Conservation (phyloP, 2,888 invertebrate species). For the Eupsilia transversa region DNA sequence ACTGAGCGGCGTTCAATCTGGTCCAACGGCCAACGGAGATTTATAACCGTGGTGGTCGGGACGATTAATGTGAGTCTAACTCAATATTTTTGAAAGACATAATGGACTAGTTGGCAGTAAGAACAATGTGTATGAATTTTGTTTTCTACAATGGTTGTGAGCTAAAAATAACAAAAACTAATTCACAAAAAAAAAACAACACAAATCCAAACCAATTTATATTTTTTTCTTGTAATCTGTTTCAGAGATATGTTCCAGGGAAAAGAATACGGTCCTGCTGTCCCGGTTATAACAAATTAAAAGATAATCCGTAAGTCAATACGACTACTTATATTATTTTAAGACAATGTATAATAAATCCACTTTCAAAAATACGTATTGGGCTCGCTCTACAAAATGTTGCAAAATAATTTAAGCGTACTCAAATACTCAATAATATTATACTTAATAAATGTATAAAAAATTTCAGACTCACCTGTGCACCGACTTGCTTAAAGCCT, state of each 20-base stretch:
- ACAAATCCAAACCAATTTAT: background rate
- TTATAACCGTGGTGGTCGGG: accelerated
- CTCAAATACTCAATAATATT: background rate
- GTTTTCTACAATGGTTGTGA: background rate
- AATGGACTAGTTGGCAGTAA: background rate
- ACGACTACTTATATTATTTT: no score
- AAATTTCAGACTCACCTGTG: slow-evolving; percentile 26
- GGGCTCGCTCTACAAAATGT: background rate
- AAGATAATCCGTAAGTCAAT: slow-evolving; percentile 16
- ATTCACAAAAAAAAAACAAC: background rate
- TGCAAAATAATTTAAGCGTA: no score
- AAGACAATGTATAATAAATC: background rate
- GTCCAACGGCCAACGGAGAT: background rate
- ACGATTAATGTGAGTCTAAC: background rate
- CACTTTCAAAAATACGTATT: background rate
- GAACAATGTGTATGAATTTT: background rate
- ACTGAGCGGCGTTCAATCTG: background rate
- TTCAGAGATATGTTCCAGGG: background rate
- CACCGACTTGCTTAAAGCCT: background rate
- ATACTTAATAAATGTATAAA: background rate
- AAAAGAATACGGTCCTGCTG: background rate
- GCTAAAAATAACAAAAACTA: background rate
- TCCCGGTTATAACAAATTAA: background rate
- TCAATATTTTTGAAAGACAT: background rate
- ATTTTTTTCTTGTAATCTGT: background rate